These are phyloP conservation scores for Monopis laevigella DNA, from an alignment of 2,888 invertebrate species.

Conservation along the genomic window DNA sequence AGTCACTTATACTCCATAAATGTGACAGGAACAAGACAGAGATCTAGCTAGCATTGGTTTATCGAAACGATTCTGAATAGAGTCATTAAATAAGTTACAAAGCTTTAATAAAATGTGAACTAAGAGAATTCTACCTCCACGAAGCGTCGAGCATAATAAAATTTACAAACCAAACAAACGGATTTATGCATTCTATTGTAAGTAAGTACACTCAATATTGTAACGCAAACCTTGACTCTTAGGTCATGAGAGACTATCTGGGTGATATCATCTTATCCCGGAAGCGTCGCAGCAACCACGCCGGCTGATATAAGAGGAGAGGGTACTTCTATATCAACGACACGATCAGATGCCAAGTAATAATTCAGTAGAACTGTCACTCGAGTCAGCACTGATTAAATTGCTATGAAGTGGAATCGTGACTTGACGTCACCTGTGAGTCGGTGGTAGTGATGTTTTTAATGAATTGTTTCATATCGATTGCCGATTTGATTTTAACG, in stretches of 20 bases:
- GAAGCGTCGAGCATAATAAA: no score
- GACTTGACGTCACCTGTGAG: slow-evolving; percentile 39
- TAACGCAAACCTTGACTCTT: slow-evolving; percentile 29
- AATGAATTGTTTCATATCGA: slow-evolving; percentile 2
- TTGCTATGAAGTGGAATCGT: slow-evolving; percentile 38
- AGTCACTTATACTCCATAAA: no score
- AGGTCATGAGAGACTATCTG: slow-evolving; percentile 23
- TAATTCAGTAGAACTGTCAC: slow-evolving; percentile 41
- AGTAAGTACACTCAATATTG: slow-evolving; percentile 9
- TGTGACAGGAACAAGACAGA: no score
- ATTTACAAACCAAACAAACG: slow-evolving; percentile 8
- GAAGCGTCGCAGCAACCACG: slow-evolving; percentile 26
- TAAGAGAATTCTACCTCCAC: no score
- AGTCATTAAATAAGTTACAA: no score
- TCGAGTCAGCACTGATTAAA: slow-evolving; percentile 37
- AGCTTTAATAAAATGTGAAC: no score
- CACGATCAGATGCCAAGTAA: slow-evolving; percentile 23
- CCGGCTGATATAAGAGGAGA: no score
- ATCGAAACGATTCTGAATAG: no score
- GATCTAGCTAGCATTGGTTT: no score
- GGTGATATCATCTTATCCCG: slow-evolving; percentile 34
- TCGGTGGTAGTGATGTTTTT: slow-evolving; percentile 1
- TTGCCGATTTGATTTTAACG: no score
- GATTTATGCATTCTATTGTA: slow-evolving; percentile 5
- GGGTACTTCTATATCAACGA: slow-evolving; percentile 23